Evolutionary conservation across 2,113 vertebrate species (phyloP), one percentile per base, ranked within the genome.

Genomic region (Rhizomys pruinosus): DNA sequence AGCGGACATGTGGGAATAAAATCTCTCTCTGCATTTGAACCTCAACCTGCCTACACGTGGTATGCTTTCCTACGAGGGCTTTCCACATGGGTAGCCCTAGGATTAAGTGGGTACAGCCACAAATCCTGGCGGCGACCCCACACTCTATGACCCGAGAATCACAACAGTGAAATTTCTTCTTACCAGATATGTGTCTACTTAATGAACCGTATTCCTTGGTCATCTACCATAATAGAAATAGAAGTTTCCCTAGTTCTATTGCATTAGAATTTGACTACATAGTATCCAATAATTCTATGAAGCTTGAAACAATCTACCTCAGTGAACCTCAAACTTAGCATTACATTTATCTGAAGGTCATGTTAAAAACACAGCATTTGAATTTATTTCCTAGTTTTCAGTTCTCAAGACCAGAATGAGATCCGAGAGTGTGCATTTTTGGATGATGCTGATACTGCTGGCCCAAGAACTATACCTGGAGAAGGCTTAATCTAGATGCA

Each of bases 311-410:
- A 91, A 72, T 66, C 34, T 81, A 61, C 71, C 2, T 73, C 23
- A 4, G 34, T 91, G 52, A 37, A 93, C 93, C 73, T 90, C 73
- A n/a, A 89, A 76, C 55, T 61, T 37, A 39, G 64, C 27, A 66
- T 74, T 63, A 71, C 22, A 80, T 64, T 88, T 90, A 47, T 17
- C 1, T 52, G 3, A 59, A 81, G 13, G 44, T 27, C 0, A 72
- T 63, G 22, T n/a, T 63, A 47, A 88, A 88, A 39, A 57, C 13
- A 16, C 1, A 44, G 19, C 52, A 9, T 11, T 7, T 86, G 25
- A 55, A 7, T 8, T 12, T 39, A 64, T 32, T 10, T 32, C n/a
- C 85, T 69, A 55, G 20, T 68, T 95, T 77, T 71, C 22, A 69
- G 20, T 44, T 39, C 86, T n/a, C 29, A 79, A 61, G 37, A 42